phyloP scores from a whole-genome alignment of 2,113 vertebrate species.

The Ctenomys sociabilis region DNA sequence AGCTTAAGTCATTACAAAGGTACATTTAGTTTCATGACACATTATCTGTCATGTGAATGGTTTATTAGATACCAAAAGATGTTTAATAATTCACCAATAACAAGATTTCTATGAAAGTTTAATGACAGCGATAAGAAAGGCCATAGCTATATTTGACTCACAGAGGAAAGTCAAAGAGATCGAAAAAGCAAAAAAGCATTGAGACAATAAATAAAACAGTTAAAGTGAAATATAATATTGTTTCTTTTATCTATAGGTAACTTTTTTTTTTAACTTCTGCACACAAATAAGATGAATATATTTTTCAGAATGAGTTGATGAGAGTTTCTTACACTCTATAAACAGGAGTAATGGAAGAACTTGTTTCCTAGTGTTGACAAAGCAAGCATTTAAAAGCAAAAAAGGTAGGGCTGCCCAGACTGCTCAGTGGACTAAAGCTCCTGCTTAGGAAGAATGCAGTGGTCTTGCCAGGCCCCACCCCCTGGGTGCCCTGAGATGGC shows the following conservation, averaged over 20 bases:
- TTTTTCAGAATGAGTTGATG: neutral
- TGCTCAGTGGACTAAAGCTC: too few species aligned
- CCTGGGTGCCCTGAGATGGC: too few species aligned
- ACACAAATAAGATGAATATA: neutral
- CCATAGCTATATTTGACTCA: neutral
- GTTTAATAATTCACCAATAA: slow-evolving; percentile 34
- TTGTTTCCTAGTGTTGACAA: slow-evolving; percentile 26
- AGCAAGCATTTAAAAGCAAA: slow-evolving; percentile 11
- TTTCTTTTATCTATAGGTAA: neutral
- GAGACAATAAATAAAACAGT: neutral
- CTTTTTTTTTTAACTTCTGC: neutral
- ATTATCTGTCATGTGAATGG: neutral
- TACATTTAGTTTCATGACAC: neutral
- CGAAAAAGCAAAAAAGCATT: neutral
- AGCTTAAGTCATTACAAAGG: slow-evolving; percentile 49
- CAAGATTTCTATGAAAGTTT: slow-evolving; percentile 47
- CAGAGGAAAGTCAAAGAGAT: neutral
- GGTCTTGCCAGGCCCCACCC: too few species aligned
- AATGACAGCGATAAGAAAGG: neutral
- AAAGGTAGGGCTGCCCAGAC: neutral
- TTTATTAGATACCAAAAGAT: slow-evolving; percentile 30
- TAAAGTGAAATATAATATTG: neutral
- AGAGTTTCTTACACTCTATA: neutral
- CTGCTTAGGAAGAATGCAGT: too few species aligned
- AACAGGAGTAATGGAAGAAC: neutral